Conservation (phyloP, 2,797 vertebrate genomes). For the Holocentrus rufus region DNA sequence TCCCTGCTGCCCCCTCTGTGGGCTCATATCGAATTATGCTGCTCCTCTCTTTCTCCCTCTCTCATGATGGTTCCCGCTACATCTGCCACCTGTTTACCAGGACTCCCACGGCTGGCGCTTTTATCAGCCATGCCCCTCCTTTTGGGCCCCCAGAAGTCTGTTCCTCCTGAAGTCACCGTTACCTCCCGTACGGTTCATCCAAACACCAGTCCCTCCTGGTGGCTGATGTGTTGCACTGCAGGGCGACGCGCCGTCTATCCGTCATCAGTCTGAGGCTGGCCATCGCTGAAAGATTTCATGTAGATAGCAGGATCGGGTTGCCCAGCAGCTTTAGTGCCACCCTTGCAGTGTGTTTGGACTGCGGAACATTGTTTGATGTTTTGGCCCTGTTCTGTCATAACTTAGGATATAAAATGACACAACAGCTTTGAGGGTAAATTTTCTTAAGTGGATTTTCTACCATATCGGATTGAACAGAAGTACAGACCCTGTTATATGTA, state of each 20-base stretch:
- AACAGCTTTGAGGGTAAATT: slow-evolving; percentile 1
- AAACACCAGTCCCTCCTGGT: slow-evolving; percentile 54
- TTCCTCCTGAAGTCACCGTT: slow-evolving; percentile 34
- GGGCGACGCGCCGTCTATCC: slow-evolving; percentile 27
- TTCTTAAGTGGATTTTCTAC: neutral
- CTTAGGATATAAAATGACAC: neutral
- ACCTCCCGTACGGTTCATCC: slow-evolving; percentile 36
- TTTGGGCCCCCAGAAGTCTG: slow-evolving; percentile 35
- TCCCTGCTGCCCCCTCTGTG: slow-evolving; percentile 55
- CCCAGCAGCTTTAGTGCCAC: slow-evolving; percentile 13
- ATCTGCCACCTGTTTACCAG: slow-evolving; percentile 82
- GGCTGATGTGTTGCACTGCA: slow-evolving; percentile 51
- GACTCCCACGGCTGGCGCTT: slow-evolving; percentile 67
- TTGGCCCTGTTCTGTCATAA: slow-evolving; percentile 1
- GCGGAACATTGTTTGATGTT: slow-evolving; percentile 25
- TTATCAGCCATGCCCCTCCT: slow-evolving; percentile 62
- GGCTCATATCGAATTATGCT: slow-evolving; percentile 84
- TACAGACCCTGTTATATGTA: no score
- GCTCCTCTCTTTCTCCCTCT: slow-evolving; percentile 62
- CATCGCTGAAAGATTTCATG: slow-evolving; percentile 45
- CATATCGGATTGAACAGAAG: neutral
- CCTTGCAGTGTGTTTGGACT: slow-evolving; percentile 41
- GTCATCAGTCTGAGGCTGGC: slow-evolving; percentile 35
- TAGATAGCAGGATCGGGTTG: slow-evolving; percentile 50
- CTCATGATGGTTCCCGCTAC: slow-evolving; percentile 55